Evolutionary conservation across 1,140 invertebrate genomes (phyloP).

Genomic region (Solenopsis fugax): DNA sequence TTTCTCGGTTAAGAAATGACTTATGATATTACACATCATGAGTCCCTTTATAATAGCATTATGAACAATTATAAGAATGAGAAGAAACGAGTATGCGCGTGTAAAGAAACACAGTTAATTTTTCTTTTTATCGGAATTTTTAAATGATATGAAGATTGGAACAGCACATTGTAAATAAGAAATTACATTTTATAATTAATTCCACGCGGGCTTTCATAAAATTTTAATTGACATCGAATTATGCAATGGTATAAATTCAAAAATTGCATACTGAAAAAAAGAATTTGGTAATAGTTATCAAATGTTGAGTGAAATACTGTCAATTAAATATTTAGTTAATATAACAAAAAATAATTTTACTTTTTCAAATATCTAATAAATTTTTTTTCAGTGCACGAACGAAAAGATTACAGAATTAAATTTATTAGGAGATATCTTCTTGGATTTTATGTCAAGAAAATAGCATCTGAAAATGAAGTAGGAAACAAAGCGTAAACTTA

Average conservation of each 20-base stretch:
- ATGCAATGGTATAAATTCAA: neutral
- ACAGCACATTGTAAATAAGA: neutral
- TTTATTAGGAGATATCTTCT: neutral
- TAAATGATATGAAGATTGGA: neutral
- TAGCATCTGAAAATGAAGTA: neutral
- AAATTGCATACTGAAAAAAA: neutral
- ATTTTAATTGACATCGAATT: neutral
- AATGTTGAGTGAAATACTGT: no score
- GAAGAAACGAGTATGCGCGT: neutral
- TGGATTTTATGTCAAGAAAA: neutral
- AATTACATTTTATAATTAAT: neutral
- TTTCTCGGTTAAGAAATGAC: neutral
- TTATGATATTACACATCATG: constrained; percentile 13
- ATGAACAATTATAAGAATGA: neutral
- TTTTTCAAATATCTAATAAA: no score
- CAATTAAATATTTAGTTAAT: no score
- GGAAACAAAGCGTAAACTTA: constrained; percentile 15
- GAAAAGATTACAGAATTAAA: neutral
- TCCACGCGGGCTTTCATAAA: neutral
- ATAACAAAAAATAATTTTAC: no score
- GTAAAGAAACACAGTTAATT: neutral
- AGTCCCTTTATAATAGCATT: neutral
- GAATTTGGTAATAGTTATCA: no score
- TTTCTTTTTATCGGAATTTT: neutral
- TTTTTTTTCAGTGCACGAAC: neutral